These are phyloP conservation scores for Drosophila lacteicornis DNA, from an alignment of 1,140 invertebrate genomes.

Conservation along the genomic window DNA sequence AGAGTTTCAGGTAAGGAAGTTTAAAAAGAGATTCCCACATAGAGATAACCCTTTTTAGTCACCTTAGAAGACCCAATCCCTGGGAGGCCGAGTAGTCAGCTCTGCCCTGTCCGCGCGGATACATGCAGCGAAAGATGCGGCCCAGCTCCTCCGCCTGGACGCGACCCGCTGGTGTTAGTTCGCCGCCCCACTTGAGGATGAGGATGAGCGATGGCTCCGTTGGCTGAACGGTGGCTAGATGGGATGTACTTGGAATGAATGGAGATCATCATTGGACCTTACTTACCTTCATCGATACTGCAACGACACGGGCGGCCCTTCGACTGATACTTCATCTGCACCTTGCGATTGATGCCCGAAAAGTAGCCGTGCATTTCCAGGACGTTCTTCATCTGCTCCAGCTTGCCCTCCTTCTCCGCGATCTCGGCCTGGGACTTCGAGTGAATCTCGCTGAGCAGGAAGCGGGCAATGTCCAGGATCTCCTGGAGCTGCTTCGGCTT, in stretches of 20 bases:
- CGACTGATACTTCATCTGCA: slow-evolving; percentile 99
- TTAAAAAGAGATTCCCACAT: not conserved
- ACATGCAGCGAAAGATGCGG: slow-evolving; percentile 99
- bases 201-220: slow-evolving; percentile 95
- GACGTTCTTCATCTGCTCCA: slow-evolving; percentile 98
- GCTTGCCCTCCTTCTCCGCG: slow-evolving; percentile 98
- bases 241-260: not conserved
- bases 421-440: slow-evolving; percentile 95
- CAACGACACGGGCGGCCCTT: slow-evolving; percentile 96
- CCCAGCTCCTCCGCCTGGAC: slow-evolving; percentile 99
- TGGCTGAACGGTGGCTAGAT: slow-evolving; percentile 88
- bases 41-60: not conserved
- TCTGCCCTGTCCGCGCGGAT: slow-evolving; percentile 95
- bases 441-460: slow-evolving; percentile 94
- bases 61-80: slow-evolving; percentile 94
- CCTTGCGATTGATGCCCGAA: slow-evolving; percentile 99
- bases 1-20: not conserved
- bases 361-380: slow-evolving; percentile 99
- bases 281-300: slow-evolving; percentile 96
- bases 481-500: slow-evolving; percentile 98
- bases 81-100: slow-evolving; percentile 90
- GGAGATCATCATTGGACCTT: no score
- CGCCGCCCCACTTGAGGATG: slow-evolving; percentile 99
- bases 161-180: slow-evolving; percentile 98
- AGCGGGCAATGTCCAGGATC: slow-evolving; percentile 97